phyloP scores from a whole-genome alignment of 1,140 invertebrate species.

The Paralvinella palmiformis region DNA sequence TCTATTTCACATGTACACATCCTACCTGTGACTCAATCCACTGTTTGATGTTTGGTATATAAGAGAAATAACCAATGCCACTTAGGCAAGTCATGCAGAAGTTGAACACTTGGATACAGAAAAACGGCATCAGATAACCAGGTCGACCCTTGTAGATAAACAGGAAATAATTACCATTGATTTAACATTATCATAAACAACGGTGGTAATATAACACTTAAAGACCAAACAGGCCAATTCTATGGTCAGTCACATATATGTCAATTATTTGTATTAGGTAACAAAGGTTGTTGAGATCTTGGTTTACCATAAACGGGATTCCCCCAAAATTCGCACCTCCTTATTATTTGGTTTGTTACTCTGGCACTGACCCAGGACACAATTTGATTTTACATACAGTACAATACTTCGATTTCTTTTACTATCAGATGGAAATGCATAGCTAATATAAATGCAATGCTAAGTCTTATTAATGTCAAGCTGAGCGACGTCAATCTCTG shows the following conservation, averaged over 20 bases:
- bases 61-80: conserved; percentile 75
- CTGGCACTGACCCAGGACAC: no score
- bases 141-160: conserved; percentile 61
- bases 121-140: conserved; percentile 76
- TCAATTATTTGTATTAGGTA: not conserved
- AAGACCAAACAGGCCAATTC: not conserved
- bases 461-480: no score
- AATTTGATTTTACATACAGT: no score
- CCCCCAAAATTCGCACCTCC: no score
- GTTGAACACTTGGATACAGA: conserved; percentile 81
- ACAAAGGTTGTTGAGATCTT: not conserved
- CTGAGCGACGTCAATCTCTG: no score
- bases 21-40: conserved; percentile 61
- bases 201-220: not conserved
- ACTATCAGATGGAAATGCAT: no score
- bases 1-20: no score
- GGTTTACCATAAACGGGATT: no score
- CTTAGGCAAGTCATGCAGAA: conserved; percentile 74
- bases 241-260: not conserved
- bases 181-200: not conserved
- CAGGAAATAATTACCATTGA: conserved; percentile 1
- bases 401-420: no score
- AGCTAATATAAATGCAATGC: no score
- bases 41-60: conserved; percentile 68
- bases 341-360: no score